These are phyloP conservation scores for Dynastes tityus DNA, from an alignment of 2,888 invertebrate genomes.

Conservation along the genomic window DNA sequence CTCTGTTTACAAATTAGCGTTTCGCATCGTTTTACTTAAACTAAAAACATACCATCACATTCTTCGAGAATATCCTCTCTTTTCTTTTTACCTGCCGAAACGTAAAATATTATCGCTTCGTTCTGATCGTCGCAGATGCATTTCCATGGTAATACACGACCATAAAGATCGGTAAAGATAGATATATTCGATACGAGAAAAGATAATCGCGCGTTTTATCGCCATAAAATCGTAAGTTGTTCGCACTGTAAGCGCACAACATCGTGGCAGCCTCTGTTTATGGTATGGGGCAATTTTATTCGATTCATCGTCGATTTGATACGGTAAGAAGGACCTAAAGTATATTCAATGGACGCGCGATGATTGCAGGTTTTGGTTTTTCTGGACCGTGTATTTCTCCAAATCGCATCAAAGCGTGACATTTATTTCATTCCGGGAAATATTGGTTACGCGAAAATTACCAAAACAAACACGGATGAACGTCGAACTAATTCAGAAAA, in stretches of 20 bases:
- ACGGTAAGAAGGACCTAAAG: constrained; percentile 10
- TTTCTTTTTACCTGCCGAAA: constrained; percentile 10
- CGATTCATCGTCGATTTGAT: constrained; percentile 39
- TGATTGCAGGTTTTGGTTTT: constrained; percentile 19
- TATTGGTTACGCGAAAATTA: constrained; percentile 7
- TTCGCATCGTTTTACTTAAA: too few relatives aligned
- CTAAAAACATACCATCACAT: too few relatives aligned
- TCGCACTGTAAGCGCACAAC: constrained; percentile 7
- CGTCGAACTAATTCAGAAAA: neutral
- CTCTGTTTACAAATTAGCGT: too few relatives aligned
- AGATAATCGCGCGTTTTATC: constrained; percentile 33
- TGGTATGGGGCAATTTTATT: constrained; percentile 36
- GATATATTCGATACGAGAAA: constrained; percentile 16
- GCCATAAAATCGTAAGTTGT: constrained; percentile 10
- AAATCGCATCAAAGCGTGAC: constrained; percentile 34
- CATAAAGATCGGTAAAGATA: constrained; percentile 15
- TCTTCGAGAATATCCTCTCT: neutral
- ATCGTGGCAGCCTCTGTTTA: constrained; percentile 21
- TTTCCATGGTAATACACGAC: constrained; percentile 9
- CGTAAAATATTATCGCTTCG: neutral
- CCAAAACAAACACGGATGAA: neutral
- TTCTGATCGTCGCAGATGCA: neutral
- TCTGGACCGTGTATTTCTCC: constrained; percentile 2
- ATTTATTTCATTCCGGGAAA: constrained; percentile 30
- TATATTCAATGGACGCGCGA: constrained; percentile 7